Percentiles rank a stretch among this genome's conserved stretches.
Conservation (phyloP, 2,113 vertebrate genomes). For the Neoarius graeffei region DNA sequence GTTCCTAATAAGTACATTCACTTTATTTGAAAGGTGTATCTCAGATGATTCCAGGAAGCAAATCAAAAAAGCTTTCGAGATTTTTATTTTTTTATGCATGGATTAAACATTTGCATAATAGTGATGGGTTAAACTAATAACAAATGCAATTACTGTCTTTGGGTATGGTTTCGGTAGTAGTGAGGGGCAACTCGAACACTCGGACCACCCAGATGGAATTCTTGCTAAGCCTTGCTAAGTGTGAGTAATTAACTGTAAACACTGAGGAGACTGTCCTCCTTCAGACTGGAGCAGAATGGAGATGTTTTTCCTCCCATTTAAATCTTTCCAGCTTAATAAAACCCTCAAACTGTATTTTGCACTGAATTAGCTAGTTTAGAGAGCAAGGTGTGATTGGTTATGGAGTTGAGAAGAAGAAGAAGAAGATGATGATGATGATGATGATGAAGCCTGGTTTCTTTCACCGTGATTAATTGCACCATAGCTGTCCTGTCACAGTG, state of each 20-base stretch:
- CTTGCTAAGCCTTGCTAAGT: neutral
- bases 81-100: too few species aligned
- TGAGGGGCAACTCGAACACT: neutral
- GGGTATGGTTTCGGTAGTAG: neutral
- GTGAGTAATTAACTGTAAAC: neutral
- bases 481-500: slow-evolving; percentile 96
- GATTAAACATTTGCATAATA: neutral
- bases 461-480: slow-evolving; percentile 97
- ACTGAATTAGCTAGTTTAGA: slow-evolving; percentile 72
- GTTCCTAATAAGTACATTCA: neutral
- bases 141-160: neutral
- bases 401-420: slow-evolving; percentile 68
- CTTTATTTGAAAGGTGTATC: neutral
- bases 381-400: slow-evolving; percentile 66
- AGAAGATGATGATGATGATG: slow-evolving; percentile 70
- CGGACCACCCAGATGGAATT: neutral
- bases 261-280: neutral
- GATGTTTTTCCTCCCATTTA: slow-evolving; percentile 47
- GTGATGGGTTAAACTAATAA: neutral
- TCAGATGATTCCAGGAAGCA: neutral
- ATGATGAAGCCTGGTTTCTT: slow-evolving; percentile 82
- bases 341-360: slow-evolving; percentile 66
- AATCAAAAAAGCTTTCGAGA: neutral
- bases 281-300: slow-evolving; percentile 15
- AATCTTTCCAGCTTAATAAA: slow-evolving; percentile 61